Base-by-base conservation (phyloP, 2,888 invertebrate species). In the Drosophila anomelani region DNA sequence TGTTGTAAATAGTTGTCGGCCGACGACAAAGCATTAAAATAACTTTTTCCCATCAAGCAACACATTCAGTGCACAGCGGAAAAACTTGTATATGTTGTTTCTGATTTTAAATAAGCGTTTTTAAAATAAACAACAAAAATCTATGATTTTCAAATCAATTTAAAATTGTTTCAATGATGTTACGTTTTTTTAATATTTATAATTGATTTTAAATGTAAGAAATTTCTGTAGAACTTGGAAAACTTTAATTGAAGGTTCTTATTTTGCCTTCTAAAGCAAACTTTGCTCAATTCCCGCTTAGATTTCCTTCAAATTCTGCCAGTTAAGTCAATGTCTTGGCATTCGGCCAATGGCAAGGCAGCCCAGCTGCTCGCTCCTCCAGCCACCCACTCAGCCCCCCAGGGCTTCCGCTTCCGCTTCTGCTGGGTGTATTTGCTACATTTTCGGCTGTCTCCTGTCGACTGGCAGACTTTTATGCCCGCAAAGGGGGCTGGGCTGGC, bases 281-380 rank as follows among this genome's bases (percentile, higher is more conserved):
- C 15, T 58, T 32, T 38, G 38, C 41, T 23, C 13, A 15, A 38
- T 36, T 46, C 17, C 10, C 39, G 29, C 17, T 23, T 38, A 20
- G 49, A 38, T 34, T 61, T 15, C 32, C 20, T 9, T 9, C 15
- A n/a, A 57, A 17, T 44, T 29, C 38, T 57, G 56, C 38, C 53
- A 64, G 71, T 60, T 26, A 69, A 51, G 71, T 36, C 66, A 76
- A 79, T 74, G 61, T 36, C 59, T 79, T 83, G 81, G 81, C 80
- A 74, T 46, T 29, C 62, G 47, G 53, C 78, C 82, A 82, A 78
- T 66, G 41, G 58, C 58, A 26, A 32, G 67, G 44, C 61, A 55
- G 20, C 61, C 64, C 63, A 36, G 34, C 51, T 13, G 32, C 34
- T 44, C n/a, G 17, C 61, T 39, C 58, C 32, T 51, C 32, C 39